A percentile compares a stretch with the other conserved stretches of the same genome.
Conservation (phyloP, 2,797 vertebrate genomes). For the Cossypha caffra region DNA sequence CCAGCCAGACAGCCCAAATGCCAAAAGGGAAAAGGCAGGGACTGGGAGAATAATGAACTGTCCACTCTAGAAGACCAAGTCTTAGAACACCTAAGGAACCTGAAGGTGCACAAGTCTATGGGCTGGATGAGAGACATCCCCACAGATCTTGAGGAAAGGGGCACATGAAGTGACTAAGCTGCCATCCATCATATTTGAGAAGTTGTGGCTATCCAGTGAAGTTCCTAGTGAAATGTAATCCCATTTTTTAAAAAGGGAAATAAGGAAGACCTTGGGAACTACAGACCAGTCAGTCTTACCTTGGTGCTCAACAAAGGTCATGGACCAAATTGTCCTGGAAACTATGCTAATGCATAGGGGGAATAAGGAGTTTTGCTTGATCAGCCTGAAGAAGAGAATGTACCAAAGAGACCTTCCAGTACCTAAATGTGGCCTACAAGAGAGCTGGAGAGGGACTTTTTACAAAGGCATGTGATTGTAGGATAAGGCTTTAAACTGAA, state of each 20-base stretch:
- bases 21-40: background rate
- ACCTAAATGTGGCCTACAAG: background rate
- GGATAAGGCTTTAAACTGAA: background rate
- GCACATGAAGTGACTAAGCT: background rate
- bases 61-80: background rate
- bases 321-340: background rate
- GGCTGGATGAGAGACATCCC: background rate
- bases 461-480: background rate
- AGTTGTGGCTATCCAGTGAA: background rate
- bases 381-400: background rate
- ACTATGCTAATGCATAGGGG: background rate
- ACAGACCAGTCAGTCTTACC: background rate
- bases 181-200: background rate
- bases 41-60: background rate
- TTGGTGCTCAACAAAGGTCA: background rate
- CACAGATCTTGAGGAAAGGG: background rate
- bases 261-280: accelerated
- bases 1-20: background rate
- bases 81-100: background rate
- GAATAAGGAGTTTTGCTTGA: background rate
- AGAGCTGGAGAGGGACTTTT: background rate
- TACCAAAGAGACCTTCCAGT: background rate
- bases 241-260: background rate
- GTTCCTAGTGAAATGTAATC: background rate
- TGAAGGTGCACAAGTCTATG: background rate